Evolutionary conservation across 2,113 vertebrate species (phyloP).

Genomic region (Brachionichthys hirsutus): DNA sequence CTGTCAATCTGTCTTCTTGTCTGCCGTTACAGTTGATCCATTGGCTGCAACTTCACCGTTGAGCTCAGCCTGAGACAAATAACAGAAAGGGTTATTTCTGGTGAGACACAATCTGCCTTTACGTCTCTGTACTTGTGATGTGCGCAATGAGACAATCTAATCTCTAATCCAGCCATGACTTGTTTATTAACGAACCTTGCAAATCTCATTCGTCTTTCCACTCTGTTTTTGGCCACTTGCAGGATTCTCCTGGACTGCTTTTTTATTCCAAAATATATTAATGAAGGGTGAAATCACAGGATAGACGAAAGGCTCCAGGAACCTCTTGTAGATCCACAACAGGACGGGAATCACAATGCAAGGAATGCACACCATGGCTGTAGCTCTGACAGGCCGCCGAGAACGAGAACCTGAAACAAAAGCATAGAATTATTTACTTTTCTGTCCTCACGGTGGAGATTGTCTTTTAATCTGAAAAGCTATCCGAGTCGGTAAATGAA

Average conservation of each 20-base stretch:
- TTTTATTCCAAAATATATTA: slow-evolving; percentile 83
- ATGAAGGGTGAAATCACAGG: slow-evolving; percentile 87
- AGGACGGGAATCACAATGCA: slow-evolving; percentile 96
- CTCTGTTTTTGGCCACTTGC: slow-evolving; percentile 29
- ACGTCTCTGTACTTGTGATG: no score
- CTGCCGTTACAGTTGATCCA: slow-evolving; percentile 53
- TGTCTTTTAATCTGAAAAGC: neutral
- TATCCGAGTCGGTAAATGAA: no score
- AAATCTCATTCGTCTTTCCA: slow-evolving; percentile 48
- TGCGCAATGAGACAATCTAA: neutral
- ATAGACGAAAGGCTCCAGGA: slow-evolving; percentile 91
- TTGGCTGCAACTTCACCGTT: slow-evolving; percentile 68
- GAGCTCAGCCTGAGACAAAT: slow-evolving; percentile 65
- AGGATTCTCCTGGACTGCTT: slow-evolving; percentile 67
- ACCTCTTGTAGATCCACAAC: slow-evolving; percentile 96
- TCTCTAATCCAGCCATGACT: no score
- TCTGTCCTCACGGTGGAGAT: neutral
- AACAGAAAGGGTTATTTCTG: neutral
- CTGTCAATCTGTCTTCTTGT: slow-evolving; percentile 84
- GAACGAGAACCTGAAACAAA: slow-evolving; percentile 5
- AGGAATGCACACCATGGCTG: slow-evolving; percentile 94
- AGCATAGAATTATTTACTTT: neutral
- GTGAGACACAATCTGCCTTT: no score
- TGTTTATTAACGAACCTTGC: slow-evolving; percentile 71
- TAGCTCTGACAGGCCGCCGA: neutral